Base-by-base conservation (phyloP, 2,888 invertebrate genomes). In the Mantis religiosa region DNA sequence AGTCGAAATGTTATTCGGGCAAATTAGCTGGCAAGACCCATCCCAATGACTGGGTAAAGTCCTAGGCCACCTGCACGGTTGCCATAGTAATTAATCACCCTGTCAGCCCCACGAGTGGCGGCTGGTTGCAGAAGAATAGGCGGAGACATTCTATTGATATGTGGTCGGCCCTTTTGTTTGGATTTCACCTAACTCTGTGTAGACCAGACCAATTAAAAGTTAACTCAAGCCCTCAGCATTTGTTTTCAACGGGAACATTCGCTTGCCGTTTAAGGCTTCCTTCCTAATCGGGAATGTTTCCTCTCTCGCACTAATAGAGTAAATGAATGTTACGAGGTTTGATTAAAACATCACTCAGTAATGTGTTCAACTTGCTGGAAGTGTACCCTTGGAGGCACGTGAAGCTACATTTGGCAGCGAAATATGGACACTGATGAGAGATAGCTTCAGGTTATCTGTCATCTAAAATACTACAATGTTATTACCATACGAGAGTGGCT, bases 1-100 rank as follows among this genome's bases (percentile, higher is more conserved):
- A 71, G 54, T 71, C 54, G 54, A 71, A 71, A 71, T 71, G 54
- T 71, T 71, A 71, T 71, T 71, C 20, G 54, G 54, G 54, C 54
- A 71, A 71, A 71, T 71, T 71, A 71, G 54, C 54, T 71, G 54
- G 54, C 54, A 71, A 71, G 54, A 71, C 54, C 54, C 54, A 71
- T 71, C 54, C 54, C 54, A 20, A 20, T 71, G 54, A 71, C 54
- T 71, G 54, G 54, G 54, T 71, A 71, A 71, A 71, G 54, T 71
- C 54, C 54, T 71, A 71, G 81, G 82, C 71, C 86, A 81, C 86
- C 82, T 27, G 85, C 28, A 54, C 81, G 86, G 54, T 81, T 86
- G 71, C 28, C 86, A 86, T 86, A 47, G 28, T n/a, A 86, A 86
- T 86, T 87, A 82, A 87, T 87, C 87, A 87, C 34, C 12, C n/a